Evolutionary conservation across 1,140 invertebrate genomes (phyloP), one percentile per base, ranked within the genome.

Genomic region (Drosophila hydei): DNA sequence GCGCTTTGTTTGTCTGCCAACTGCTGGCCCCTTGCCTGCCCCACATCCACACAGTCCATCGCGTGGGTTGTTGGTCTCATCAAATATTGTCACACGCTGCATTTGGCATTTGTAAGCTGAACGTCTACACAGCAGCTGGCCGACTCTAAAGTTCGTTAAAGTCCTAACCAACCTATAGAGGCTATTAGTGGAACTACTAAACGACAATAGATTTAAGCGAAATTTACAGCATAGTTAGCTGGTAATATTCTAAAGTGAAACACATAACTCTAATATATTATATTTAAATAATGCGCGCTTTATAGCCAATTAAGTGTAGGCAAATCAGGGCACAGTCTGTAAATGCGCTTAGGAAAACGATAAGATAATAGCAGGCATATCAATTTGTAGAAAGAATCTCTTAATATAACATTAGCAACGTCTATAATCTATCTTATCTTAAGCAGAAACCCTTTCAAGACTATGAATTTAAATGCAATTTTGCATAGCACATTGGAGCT

Each of bases 1-100:
- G 69, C 65, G 73, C 83, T 81, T 88, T 88, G 77, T 84, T 85
- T 84, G 60, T 67, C 47, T 52, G 59, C 16, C 16, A 16, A 59
- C 27, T 59, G 11, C 50, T 43, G 18, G 12, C 45, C 38, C 11
- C 33, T 48, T n/a, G 9, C 30, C 55, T 12, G 0, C 2, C 18
- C 0, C n/a, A 1, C 23, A 12, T 2, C 0, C 16, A 4, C 21
- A 27, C 25, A 4, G 3, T n/a, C 27, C 30, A 2, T 25, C 9
- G 47, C 58, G 58, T 69, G 48, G 58, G 59, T 40, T 54, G 64
- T 40, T 38, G 64, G 55, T 52, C 18, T 54, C 30, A 38, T 64
- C 62, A 64, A 64, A 56, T 55, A 47, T 25, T 65, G 52, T 33
- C 27, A 51, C 60, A 45, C 38, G 12, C 52, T 27, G 21, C 50